Base-by-base conservation (phyloP, 2,113 vertebrate species). In the Thalassarche chlororhynchos region DNA sequence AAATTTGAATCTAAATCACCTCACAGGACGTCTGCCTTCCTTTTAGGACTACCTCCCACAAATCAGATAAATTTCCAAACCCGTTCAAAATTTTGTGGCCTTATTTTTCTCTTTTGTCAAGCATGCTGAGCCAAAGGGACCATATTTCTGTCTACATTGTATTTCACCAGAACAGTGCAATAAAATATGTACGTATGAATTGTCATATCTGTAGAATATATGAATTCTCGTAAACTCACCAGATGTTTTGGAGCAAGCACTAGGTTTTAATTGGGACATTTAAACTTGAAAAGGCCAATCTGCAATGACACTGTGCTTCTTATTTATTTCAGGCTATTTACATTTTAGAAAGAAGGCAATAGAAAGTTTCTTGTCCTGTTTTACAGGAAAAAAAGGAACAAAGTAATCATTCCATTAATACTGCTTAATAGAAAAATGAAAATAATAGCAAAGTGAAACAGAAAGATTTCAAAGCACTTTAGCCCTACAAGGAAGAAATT, bases 201-300 rank as follows among this genome's bases (percentile, higher is more conserved):
- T 97, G 94, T 95, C 96, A 85, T 92, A 80, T 79, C 84, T 69
- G 40, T n/a, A 70, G 57, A 87, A 95, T 93, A 87, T 87, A 96
- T 91, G 95, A 95, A 89, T 93, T 65, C 93, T 91, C 84, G 2
- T 96, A 91, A 97, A 93, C 61, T 91, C 81, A 96, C 61, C 95
- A 97, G 94, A 95, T 94, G 95, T 94, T 95, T 96, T 91, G 84
- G 93, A 87, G 44, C 44, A 79, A 92, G 62, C 21, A 54, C 36
- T 77, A 87, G 57, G 58, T 91, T 91, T 97, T 97, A 97, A 94
- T 89, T 97, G 95, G 54, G 91, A 85, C 49, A 83, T 94, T 91
- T 91, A 76, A 91, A 83, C 65, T 76, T 64, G 69, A 79, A 96
- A 92, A 96, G 89, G 42, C 47, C 93, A 83, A 76, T 42, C 77